Base-by-base conservation (phyloP, 2,797 vertebrate genomes). In the Tauraco hartlaubi region DNA sequence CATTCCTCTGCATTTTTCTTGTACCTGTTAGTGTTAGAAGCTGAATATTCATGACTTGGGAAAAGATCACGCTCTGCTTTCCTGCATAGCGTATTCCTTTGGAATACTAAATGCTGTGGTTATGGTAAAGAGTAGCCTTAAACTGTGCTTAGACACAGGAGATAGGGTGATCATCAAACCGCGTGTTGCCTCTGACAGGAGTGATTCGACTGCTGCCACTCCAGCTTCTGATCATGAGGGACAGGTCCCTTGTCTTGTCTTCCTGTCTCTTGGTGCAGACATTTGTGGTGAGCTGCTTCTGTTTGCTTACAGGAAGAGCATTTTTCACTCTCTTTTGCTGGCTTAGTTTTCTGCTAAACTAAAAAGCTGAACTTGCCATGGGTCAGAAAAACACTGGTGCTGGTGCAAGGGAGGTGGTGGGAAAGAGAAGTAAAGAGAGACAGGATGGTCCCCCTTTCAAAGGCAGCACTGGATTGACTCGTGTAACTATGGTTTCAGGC, bases 1-100 rank as follows among this genome's bases (percentile, higher is more conserved):
- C 35, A 5, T 56, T 71, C 59, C 46, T 68, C 58, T 74, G 39
- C 52, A 20, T 79, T 95, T 79, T 69, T 6, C 64, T 91, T 89
- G 43, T 56, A 77, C 72, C 54, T 75, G 25, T 79, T 76, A 48
- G 23, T 67, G 35, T 81, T 82, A 48, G 80, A 94, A 85, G 52
- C 54, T 82, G 91, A 33, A 78, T 92, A 80, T 55, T 84, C 43
- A 33, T 88, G 76, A 41, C 58, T 63, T 72, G 84, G 94, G 84
- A 52, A 59, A 39, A 88, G 59, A 95, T 35, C 39, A 19, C 25
- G 35, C 25, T 13, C 74, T 19, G 43, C 87, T 88, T 82, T 55
- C 64, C 37, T 73, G 69, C n/a, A 2, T 9, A 3, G 61, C 11
- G 0, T 51, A 17, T 58, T 17, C 75, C 89, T 85, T 68, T 89